phyloP scores from a whole-genome alignment of 2,888 invertebrate genomes.

The Strigamia transsilvanica region DNA sequence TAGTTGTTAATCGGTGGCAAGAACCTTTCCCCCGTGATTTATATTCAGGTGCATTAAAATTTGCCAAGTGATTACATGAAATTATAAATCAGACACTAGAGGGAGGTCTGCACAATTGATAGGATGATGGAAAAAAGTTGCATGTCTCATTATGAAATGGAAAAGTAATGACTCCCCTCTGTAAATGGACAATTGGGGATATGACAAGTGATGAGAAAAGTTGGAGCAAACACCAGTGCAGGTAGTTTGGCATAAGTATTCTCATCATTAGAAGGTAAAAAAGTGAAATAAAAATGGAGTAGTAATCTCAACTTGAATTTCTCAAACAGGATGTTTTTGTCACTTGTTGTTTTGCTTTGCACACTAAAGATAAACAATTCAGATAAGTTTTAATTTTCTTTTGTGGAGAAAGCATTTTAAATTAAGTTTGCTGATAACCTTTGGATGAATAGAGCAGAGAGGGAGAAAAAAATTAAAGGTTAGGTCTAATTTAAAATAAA shows the following conservation, averaged over 20 bases:
- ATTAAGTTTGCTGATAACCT: slow-evolving; percentile 29
- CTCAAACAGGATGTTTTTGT: slow-evolving; percentile 34
- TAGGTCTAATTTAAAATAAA: neutral
- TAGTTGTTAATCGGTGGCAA: too few relatives aligned
- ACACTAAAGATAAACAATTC: slow-evolving; percentile 5
- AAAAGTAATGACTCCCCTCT: too few relatives aligned
- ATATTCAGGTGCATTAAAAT: too few relatives aligned
- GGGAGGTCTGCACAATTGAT: too few relatives aligned
- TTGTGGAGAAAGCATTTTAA: slow-evolving; percentile 24
- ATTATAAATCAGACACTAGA: too few relatives aligned
- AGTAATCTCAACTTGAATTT: neutral
- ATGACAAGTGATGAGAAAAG: neutral
- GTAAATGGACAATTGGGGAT: neutral
- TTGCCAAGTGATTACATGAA: too few relatives aligned
- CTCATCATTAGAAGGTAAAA: neutral
- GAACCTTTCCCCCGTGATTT: too few relatives aligned
- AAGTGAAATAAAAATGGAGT: neutral
- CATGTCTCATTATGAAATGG: too few relatives aligned
- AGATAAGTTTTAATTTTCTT: slow-evolving; percentile 34
- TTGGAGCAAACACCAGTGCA: neutral
- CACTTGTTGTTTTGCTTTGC: slow-evolving; percentile 4
- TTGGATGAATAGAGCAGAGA: neutral
- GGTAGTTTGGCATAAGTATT: neutral
- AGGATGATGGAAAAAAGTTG: too few relatives aligned
- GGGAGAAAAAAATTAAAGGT: neutral